Evolutionary conservation across 2,113 vertebrate species (phyloP).

Genomic region (Siphamia tubifer): DNA sequence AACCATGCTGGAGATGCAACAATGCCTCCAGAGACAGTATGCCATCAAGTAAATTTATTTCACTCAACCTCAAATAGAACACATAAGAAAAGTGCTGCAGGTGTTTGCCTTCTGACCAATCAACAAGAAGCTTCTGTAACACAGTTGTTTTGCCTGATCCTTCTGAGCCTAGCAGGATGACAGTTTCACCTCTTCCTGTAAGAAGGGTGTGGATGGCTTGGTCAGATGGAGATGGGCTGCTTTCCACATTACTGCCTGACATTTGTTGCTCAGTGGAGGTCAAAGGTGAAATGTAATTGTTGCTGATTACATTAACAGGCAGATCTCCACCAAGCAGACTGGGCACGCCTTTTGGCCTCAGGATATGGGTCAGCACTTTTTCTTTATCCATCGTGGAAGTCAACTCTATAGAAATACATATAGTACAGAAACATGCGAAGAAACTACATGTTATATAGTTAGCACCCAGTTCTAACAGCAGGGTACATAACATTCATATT

Average conservation of each 20-base stretch:
- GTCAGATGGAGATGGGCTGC: slow-evolving; percentile 4
- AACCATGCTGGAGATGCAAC: slow-evolving; percentile 30
- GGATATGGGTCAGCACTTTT: slow-evolving; percentile 9
- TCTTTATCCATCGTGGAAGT: slow-evolving; percentile 57
- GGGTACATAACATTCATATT: neutral
- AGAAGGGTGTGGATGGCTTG: slow-evolving; percentile 38
- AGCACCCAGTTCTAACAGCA: neutral
- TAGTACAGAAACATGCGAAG: too few relatives aligned
- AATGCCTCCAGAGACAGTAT: slow-evolving; percentile 56
- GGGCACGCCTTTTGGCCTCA: slow-evolving; percentile 5
- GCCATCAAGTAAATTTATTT: slow-evolving; percentile 32
- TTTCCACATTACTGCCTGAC: neutral
- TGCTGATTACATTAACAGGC: slow-evolving; percentile 40
- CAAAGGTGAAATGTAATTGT: slow-evolving; percentile 42
- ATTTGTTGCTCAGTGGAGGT: neutral
- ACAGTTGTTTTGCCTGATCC: slow-evolving; percentile 79
- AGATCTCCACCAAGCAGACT: slow-evolving; percentile 63
- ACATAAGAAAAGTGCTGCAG: slow-evolving; percentile 64
- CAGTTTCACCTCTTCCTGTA: neutral
- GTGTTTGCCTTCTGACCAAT: slow-evolving; percentile 61
- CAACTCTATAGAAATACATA: too few relatives aligned
- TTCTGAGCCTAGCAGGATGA: slow-evolving; percentile 66
- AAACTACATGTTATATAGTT: too few relatives aligned
- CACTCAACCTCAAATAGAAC: slow-evolving; percentile 61
- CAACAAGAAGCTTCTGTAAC: slow-evolving; percentile 69